phyloP scores from a whole-genome alignment of 2,113 vertebrate species.

The Gadus macrocephalus region DNA sequence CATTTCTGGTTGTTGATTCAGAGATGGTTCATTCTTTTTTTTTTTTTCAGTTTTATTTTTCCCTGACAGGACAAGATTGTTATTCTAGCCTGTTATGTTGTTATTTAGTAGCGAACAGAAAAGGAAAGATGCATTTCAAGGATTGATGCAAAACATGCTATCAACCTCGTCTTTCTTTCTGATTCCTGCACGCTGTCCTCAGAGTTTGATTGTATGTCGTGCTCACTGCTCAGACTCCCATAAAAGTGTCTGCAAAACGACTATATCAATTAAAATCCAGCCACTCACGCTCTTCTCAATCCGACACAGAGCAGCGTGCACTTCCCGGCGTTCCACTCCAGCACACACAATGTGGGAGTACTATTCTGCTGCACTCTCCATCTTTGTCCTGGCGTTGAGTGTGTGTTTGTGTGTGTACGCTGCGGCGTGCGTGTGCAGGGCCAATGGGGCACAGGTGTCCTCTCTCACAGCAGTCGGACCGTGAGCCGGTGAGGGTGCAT shows the following conservation, averaged over 20 bases:
- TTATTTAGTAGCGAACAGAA: too few species aligned
- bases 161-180: slow-evolving; percentile 4
- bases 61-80: too few species aligned
- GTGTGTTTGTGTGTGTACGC: neutral
- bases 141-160: neutral
- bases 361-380: neutral
- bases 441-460: slow-evolving; percentile 44
- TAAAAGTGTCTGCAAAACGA: too few species aligned
- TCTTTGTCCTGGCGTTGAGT: neutral
- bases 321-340: neutral
- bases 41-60: too few species aligned
- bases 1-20: too few species aligned
- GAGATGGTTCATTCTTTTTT: too few species aligned
- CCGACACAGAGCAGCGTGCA: too few species aligned
- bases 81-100: too few species aligned
- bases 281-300: neutral
- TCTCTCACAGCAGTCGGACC: slow-evolving; percentile 31
- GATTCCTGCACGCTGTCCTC: neutral
- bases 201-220: too few species aligned
- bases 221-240: too few species aligned
- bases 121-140: too few species aligned
- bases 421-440: slow-evolving; percentile 1
- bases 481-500: slow-evolving; percentile 31
- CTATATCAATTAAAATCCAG: neutral
- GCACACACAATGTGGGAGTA: neutral